Conservation (phyloP, 1,140 invertebrate genomes). For the Drosophila malerkotliana region DNA sequence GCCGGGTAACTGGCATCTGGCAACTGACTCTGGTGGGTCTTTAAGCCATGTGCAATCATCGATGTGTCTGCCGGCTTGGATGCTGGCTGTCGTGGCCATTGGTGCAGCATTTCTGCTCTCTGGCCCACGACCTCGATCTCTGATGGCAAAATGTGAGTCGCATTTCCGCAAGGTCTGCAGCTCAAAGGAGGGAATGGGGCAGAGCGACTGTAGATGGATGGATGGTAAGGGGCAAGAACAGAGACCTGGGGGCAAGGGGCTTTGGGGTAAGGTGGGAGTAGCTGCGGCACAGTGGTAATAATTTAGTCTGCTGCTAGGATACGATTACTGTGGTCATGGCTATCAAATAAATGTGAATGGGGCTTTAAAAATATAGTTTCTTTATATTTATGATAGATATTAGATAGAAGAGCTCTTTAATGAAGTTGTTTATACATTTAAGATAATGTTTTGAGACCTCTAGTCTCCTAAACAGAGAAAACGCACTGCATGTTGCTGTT, state of each 20-base stretch:
- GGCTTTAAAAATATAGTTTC: too few species aligned
- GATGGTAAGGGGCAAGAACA: background rate
- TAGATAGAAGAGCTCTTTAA: too few species aligned
- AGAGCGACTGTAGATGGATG: background rate
- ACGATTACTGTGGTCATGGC: background rate
- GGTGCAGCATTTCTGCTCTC: constrained; percentile 31
- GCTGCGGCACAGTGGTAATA: constrained; percentile 22
- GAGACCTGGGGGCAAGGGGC: background rate
- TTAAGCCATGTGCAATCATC: constrained; percentile 74
- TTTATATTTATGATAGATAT: too few species aligned
- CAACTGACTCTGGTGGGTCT: constrained; percentile 47
- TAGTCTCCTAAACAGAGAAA: too few species aligned
- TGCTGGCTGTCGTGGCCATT: constrained; percentile 37
- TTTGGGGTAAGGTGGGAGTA: background rate
- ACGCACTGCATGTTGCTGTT: too few species aligned
- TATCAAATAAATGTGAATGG: too few species aligned
- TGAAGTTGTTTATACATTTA: too few species aligned
- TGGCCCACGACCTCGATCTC: constrained; percentile 36
- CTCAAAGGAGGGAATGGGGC: constrained; percentile 4
- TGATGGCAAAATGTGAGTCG: constrained; percentile 53
- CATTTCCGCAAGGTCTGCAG: constrained; percentile 51
- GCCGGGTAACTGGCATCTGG: constrained; percentile 20
- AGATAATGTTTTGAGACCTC: too few species aligned
- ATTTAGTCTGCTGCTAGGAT: background rate
- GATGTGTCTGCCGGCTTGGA: constrained; percentile 60